Evolutionary conservation across 2,113 vertebrate genomes (phyloP).

Genomic region (Hepsetus odoe): DNA sequence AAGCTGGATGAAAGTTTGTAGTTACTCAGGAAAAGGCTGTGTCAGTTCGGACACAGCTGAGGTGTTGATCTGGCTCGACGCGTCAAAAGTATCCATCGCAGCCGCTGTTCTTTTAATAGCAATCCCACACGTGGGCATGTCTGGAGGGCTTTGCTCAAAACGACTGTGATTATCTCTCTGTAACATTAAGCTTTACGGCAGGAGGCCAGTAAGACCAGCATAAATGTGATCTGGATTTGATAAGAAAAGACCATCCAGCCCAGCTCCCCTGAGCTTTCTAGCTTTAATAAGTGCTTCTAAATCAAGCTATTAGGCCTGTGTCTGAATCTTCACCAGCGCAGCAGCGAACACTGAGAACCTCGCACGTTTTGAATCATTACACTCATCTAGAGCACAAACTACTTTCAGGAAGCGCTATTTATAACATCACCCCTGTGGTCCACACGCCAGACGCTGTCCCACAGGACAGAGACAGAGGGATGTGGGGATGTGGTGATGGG

Average conservation of each 20-base stretch:
- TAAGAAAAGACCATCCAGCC: not conserved
- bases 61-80: not conserved
- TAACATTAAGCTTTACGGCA: not conserved
- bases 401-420: conserved; percentile 41
- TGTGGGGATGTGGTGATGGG: not conserved
- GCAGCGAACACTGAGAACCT: not conserved
- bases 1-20: not conserved
- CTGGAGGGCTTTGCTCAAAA: not conserved
- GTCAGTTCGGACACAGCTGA: not conserved
- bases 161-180: not conserved
- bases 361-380: conserved; percentile 3
- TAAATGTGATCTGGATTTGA: not conserved
- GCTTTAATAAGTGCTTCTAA: not conserved
- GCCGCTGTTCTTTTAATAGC: not conserved
- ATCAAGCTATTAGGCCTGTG: not conserved
- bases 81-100: not conserved
- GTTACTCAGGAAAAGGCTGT: not conserved
- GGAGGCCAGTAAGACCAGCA: not conserved
- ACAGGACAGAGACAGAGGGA: not conserved
- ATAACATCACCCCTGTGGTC: conserved; percentile 42
- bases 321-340: not conserved
- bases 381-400: conserved; percentile 29
- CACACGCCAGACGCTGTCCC: conserved; percentile 32
- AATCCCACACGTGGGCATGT: not conserved
- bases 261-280: not conserved